Evolutionary conservation across 1,140 invertebrate species (phyloP), one percentile per base, ranked within the genome.

Genomic region (Drosophila pseudoananassae): DNA sequence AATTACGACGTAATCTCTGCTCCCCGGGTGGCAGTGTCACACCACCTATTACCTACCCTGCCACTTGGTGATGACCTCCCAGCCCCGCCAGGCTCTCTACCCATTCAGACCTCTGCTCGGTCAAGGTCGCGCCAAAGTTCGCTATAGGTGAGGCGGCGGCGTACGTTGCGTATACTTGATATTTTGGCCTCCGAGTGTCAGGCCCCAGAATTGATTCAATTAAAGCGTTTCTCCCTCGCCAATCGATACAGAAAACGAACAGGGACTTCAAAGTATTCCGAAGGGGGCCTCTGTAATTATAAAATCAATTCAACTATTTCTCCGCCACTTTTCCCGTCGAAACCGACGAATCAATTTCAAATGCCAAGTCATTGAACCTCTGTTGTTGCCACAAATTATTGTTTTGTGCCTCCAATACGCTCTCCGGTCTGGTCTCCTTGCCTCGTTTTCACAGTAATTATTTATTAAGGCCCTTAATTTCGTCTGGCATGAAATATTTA

Each of bases 181-280:
- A 5, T 43, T 40, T 8, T 43, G 14, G 40, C 40, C n/a, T 7
- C 15, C 40, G 4, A 58, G 43, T 78, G 61, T 46, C 38, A 55
- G 31, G 51, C 60, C 61, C 80, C 33, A 36, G 33, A 77, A 65
- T 73, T 72, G 63, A 85, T 77, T 74, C 81, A 85, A 84, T 85
- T 81, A 81, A 58, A 52, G 45, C 51, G 3, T 12, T 36, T 36
- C 31, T 8, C 31, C 31, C 9, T 9, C 9, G 3, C 31, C 31
- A 76, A 80, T 80, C 77, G 46, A 80, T 82, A 50, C 17, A 17
- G 46, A 12, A 7, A 12, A 17, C 10, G 10, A 17, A 10, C 5
- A 12, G 20, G 12, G 49, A 68, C 49, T 46, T 54, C 49, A 66
- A 46, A 53, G 29, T 36, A 20, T 20, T 50, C 6, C 33, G 15